Evolutionary conservation across 2,888 invertebrate genomes (phyloP).

Genomic region (Ectropis crepuscularia): DNA sequence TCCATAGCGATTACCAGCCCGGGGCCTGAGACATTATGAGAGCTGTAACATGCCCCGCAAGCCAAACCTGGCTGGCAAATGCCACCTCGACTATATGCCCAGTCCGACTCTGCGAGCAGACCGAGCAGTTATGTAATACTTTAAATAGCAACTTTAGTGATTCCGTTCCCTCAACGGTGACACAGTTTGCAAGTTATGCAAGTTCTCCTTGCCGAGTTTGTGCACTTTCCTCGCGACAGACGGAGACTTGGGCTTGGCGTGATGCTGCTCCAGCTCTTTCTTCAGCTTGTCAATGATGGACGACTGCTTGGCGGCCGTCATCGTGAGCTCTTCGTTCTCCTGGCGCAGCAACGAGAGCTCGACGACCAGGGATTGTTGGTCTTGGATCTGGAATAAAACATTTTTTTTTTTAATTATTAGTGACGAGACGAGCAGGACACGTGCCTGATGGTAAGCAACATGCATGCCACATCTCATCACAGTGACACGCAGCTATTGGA

Average conservation of each 20-base stretch:
- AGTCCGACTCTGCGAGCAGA: too few relatives aligned
- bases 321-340: slow-evolving; percentile 76
- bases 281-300: slow-evolving; percentile 77
- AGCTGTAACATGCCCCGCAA: too few relatives aligned
- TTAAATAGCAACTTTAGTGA: slow-evolving; percentile 43
- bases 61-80: too few relatives aligned
- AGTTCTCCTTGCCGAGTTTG: slow-evolving; percentile 78
- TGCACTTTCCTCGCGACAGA: slow-evolving; percentile 67
- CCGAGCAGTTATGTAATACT: background rate
- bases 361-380: slow-evolving; percentile 77
- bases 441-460: too few relatives aligned
- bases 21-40: too few relatives aligned
- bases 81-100: too few relatives aligned
- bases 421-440: background rate
- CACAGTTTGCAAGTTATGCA: slow-evolving; percentile 71
- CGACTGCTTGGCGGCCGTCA: slow-evolving; percentile 75
- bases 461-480: too few relatives aligned
- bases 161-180: slow-evolving; percentile 79
- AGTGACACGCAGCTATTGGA: too few relatives aligned
- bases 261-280: slow-evolving; percentile 67
- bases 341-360: slow-evolving; percentile 77
- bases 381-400: slow-evolving; percentile 68
- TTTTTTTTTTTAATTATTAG: background rate
- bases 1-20: too few relatives aligned
- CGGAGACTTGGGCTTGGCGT: slow-evolving; percentile 72